Evolutionary conservation across 2,888 invertebrate genomes (phyloP), one percentile per base, ranked within the genome.

Genomic region (Acanthosepion esculentum): DNA sequence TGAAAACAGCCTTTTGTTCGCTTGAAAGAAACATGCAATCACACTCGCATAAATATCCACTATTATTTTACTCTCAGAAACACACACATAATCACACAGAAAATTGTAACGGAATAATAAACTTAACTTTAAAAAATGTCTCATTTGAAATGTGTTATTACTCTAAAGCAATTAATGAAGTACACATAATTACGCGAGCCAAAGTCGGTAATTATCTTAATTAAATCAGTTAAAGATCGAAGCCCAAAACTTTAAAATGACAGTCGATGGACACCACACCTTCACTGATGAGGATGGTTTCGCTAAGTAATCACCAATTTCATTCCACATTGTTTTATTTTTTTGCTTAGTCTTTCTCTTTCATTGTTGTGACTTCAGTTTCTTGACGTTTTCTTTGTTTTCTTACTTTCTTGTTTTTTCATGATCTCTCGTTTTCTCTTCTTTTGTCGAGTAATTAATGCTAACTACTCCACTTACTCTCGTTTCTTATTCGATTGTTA

Each of bases 101-200:
- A 78, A 12, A n/a, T 15, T 12, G n/a, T 78, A 15, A 12, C 33
- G n/a, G n/a, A 33, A n/a, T 10, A n/a, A 18, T 78, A 78, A 78
- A 33, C n/a, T n/a, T n/a, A 78, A 78, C 29, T 78, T 59, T 20
- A 59, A 59, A 78, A 78, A 78, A 78, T 78, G n/a, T 78, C 78
- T n/a, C 12, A n/a, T 78, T n/a, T 78, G 78, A 78, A 78, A 78
- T 78, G n/a, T 78, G 78, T 78, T 78, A 78, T 78, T 78, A 78
- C 78, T 78, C n/a, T n/a, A n/a, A 78, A 78, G 78, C 78, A 78
- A 78, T 78, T 78, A 78, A 78, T 78, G 78, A 78, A 78, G n/a
- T 78, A 78, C 78, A 78, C 78, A 78, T 78, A 78, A 78, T 78
- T 78, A 78, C 78, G 78, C 7, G 8, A 78, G n/a, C n/a, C 15